Base-by-base conservation (phyloP, 2,888 invertebrate genomes). In the Lepetodrilus schrolli region DNA sequence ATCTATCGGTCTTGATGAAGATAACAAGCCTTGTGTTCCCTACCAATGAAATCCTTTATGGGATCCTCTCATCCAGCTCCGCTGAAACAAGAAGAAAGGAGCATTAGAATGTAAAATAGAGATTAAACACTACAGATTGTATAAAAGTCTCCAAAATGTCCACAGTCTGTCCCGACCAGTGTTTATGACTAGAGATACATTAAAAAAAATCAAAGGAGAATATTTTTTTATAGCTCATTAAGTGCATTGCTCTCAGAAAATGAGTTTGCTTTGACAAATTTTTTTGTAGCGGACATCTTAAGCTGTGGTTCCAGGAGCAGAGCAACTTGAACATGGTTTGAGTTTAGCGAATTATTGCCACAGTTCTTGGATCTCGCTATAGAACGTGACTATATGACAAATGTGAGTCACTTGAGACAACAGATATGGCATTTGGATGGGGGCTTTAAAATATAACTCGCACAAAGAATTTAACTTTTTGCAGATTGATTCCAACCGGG, bases 141-240 rank as follows among this genome's bases (percentile, higher is more conserved):
- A 58, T 58, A 58, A 58, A 58, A 58, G 58, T 58, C 58, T 58
- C 58, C 58, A 58, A 58, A 58, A 58, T 58, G 58, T 58, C 58
- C 58, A 58, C 58, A 58, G 58, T 30, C 58, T 17, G 58, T 17
- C n/a, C 58, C 34, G 26, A 17, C 58, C 34, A 58, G 58, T 58
- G 58, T 58, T 58, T 58, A 58, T 58, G 58, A 58, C 58, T 30
- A 58, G 26, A 58, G 58, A 58, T 58, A 58, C 58, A 58, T 58
- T 58, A 58, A 30, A 58, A 26, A 58, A 58, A 26, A 58, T 58
- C 58, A 58, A 58, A 58, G 58, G 58, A 34, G 34, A n/a, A 58
- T 30, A 34, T 30, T 30, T n/a, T 58, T 58, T 58, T 34, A 58
- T 34, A 58, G 58, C 26, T 58, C 58, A 58, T 58, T 30, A 58